Base-by-base conservation (phyloP, 1,140 invertebrate genomes). In the Saccostrea glomerata region DNA sequence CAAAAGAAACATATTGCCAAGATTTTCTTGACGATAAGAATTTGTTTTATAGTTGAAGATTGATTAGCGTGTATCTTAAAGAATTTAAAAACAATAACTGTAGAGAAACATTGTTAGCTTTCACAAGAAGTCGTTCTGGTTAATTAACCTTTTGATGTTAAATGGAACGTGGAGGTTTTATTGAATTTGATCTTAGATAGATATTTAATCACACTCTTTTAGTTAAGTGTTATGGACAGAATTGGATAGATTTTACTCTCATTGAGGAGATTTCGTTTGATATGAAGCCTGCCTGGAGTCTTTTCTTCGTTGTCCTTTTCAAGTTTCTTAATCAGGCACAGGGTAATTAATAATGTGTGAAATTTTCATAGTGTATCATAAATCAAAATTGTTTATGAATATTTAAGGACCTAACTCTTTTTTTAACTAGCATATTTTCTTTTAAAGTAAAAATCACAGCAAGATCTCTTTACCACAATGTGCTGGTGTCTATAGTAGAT, bases 131-230 rank as follows among this genome's bases (percentile, higher is more conserved):
- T 5, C 70, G 70, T 30, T 12, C 4, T 15, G 70, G 70, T 77
- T 30, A 36, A 25, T 77, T 11, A 77, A 36, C 30, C 70, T 36
- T 36, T 77, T 77, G 25, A 15, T 13, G 70, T 36, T 25, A 17
- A 77, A 30, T 77, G 23, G 25, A 15, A 36, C 70, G 30, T 30
- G 25, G 30, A 7, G 2, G 5, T 23, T 36, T 77, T 36, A 77
- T 63, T 63, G 58, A 63, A 63, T 20, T 20, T 63, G 58, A 63
- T 63, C 58, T 63, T 63, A 6, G 17, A 47, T 6, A n/a, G 58
- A 63, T 63, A 17, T 63, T 63, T 63, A 63, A 63, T 63, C 58
- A 63, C 58, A n/a, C 58, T 63, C 58, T 17, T 63, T 63, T 63
- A 47, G 58, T 63, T n/a, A 20, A n/a, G 5, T 60, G 17, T 20